A percentile compares a stretch with the other conserved stretches of the same genome.
Evolutionary conservation across 2,113 vertebrate genomes (phyloP).

Genomic region (Mandrillus leucophaeus): DNA sequence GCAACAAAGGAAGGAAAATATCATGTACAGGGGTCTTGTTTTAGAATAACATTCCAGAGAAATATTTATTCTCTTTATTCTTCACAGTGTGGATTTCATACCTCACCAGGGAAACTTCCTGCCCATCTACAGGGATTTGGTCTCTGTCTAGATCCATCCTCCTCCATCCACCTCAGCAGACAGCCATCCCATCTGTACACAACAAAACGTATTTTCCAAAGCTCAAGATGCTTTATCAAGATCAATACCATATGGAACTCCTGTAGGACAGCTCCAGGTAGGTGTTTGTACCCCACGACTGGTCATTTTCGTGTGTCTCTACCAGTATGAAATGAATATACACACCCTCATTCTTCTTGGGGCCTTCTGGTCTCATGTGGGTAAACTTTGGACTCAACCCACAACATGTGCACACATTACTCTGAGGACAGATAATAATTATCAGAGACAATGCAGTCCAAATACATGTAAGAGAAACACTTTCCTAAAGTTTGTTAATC

Average conservation of each 20-base stretch:
- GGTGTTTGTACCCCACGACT: neutral
- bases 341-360: neutral
- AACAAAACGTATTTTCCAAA: neutral
- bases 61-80: no score
- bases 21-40: neutral
- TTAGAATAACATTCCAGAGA: neutral
- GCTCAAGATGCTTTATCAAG: neutral
- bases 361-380: neutral
- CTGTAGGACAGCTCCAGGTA: neutral
- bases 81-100: neutral
- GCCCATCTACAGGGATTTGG: accelerated
- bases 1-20: neutral
- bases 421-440: neutral
- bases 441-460: neutral
- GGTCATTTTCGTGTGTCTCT: neutral
- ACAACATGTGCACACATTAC: neutral
- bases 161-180: no score
- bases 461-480: neutral
- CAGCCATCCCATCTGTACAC: neutral
- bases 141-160: no score
- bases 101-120: neutral
- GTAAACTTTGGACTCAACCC: neutral
- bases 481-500: neutral
- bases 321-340: neutral
- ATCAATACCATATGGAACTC: accelerated